Evolutionary conservation across 2,797 vertebrate species (phyloP).

Genomic region (Enteromius trimaculatus): DNA sequence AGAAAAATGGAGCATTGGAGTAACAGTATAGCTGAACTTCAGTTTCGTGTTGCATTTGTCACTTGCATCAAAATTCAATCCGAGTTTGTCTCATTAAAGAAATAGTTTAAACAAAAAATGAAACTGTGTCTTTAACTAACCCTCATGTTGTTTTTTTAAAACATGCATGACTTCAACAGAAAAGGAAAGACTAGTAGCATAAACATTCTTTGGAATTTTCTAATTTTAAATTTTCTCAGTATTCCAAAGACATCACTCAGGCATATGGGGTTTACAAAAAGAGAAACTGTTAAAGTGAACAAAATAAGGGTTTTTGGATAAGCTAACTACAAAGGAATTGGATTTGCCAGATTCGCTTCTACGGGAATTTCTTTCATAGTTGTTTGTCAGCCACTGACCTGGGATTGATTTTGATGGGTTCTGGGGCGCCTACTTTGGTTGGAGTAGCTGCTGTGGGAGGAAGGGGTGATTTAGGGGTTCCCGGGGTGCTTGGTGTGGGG

Average conservation of each 20-base stretch:
- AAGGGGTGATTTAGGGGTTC: conserved; percentile 86
- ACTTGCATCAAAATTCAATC: neutral
- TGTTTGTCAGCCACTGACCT: conserved; percentile 76
- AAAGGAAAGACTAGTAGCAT: neutral
- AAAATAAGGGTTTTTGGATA: neutral
- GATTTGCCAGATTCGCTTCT: neutral
- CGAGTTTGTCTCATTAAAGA: neutral
- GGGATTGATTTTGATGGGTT: conserved; percentile 86
- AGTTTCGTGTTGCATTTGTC: neutral
- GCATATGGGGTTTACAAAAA: too few relatives aligned
- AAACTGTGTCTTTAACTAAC: neutral
- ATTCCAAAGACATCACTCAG: neutral
- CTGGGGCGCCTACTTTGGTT: conserved; percentile 81
- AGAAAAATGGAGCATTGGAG: neutral
- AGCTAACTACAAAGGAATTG: neutral
- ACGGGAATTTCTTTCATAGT: neutral
- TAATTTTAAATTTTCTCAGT: neutral
- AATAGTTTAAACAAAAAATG: neutral
- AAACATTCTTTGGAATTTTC: conserved; percentile 3
- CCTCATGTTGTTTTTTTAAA: neutral
- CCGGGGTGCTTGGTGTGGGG: conserved; percentile 84
- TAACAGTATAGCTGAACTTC: neutral
- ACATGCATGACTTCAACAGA: neutral
- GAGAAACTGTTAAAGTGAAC: neutral
- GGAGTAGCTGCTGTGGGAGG: conserved; percentile 78